phyloP scores from a whole-genome alignment of 2,888 invertebrate genomes.

The Drosophila testacea region DNA sequence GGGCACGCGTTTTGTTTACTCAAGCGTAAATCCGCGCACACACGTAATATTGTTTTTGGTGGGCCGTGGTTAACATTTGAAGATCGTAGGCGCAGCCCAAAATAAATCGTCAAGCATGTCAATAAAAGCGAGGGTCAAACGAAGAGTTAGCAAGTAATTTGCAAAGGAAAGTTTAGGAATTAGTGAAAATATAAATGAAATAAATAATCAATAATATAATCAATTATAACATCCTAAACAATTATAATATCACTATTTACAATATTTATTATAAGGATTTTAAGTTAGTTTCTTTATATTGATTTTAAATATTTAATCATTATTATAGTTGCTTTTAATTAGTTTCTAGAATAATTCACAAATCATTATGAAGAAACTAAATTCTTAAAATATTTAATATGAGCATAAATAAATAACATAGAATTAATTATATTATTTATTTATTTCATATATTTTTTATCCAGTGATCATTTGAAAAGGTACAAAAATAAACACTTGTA shows the following conservation, averaged over 20 bases:
- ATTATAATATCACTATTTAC: too few species aligned
- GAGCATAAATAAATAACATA: background rate
- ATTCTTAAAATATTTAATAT: too few species aligned
- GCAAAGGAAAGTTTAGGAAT: background rate
- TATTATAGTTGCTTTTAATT: too few species aligned
- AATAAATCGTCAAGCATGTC: slow-evolving; percentile 44
- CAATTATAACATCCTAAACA: too few species aligned
- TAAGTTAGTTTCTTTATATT: too few species aligned
- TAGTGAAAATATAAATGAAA: background rate
- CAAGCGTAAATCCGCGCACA: slow-evolving; percentile 79
- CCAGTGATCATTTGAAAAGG: background rate
- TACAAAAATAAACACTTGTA: too few species aligned
- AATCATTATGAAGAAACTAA: too few species aligned
- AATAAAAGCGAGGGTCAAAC: slow-evolving; percentile 39
- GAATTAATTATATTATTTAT: background rate
- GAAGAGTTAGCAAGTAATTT: background rate
- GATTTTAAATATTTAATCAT: too few species aligned
- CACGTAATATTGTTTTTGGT: slow-evolving; percentile 68
- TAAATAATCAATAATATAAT: background rate
- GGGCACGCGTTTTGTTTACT: slow-evolving; percentile 70
- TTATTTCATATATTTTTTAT: background rate
- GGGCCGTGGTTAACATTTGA: slow-evolving; percentile 46
- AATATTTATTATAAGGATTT: too few species aligned
- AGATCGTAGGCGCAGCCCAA: slow-evolving; percentile 56
- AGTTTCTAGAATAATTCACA: too few species aligned